These are phyloP conservation scores for Diglossa cyanea DNA, from an alignment of 2,797 vertebrate genomes.

Conservation along the genomic window DNA sequence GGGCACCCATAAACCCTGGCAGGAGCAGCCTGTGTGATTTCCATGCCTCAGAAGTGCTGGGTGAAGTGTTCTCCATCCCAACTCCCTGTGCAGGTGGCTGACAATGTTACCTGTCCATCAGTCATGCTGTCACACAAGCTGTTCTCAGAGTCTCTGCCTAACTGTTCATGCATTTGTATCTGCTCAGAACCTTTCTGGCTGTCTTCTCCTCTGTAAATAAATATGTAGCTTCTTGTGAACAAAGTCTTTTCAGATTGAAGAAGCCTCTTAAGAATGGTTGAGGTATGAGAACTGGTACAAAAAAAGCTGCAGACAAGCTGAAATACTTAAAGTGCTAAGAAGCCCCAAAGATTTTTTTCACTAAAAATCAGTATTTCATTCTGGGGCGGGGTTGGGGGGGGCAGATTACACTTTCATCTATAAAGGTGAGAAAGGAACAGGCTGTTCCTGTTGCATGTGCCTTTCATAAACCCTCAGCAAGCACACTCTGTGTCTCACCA, in stretches of 20 bases:
- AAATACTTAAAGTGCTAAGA: neutral
- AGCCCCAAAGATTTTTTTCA: neutral
- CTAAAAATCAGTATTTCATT: neutral
- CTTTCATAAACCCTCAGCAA: neutral
- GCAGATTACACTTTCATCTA: neutral
- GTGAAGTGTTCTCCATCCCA: neutral
- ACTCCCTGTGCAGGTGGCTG: neutral
- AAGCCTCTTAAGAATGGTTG: neutral
- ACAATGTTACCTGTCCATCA: neutral
- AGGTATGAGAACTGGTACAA: neutral
- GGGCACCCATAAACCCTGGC: neutral
- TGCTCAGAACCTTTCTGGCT: neutral
- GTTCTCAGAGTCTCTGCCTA: neutral
- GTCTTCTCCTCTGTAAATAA: neutral
- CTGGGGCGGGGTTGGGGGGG: neutral
- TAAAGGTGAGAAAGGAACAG: neutral
- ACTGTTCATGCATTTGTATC: neutral
- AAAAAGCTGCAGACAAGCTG: neutral
- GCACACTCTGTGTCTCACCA: neutral
- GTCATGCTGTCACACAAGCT: neutral
- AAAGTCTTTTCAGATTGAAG: neutral
- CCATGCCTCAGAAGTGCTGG: neutral
- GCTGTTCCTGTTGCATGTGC: neutral
- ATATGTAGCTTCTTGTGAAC: neutral
- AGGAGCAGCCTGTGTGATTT: neutral